phyloP scores from a whole-genome alignment of 1,140 invertebrate species.

The Alviniconcha marisindica region DNA sequence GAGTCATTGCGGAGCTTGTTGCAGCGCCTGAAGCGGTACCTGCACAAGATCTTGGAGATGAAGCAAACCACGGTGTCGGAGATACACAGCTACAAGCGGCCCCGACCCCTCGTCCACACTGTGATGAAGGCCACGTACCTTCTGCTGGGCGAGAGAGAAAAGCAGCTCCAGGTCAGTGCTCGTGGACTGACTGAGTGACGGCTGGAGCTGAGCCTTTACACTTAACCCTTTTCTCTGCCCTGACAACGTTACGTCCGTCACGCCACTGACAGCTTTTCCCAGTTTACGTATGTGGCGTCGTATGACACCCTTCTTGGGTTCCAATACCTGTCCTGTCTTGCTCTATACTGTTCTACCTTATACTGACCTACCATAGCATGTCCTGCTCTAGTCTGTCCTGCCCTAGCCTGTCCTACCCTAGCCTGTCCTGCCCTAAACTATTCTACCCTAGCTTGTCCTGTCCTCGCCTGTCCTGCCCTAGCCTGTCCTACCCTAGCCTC shows the following conservation, averaged over 20 bases:
- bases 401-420: too few relatives aligned
- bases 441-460: neutral
- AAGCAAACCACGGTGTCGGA: constrained; percentile 52
- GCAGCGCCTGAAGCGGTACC: constrained; percentile 42
- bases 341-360: too few relatives aligned
- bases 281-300: too few relatives aligned
- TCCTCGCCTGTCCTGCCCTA: neutral
- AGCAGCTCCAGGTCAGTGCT: constrained; percentile 44
- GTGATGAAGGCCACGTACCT: constrained; percentile 60
- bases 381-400: neutral
- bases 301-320: too few relatives aligned
- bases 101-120: constrained; percentile 51
- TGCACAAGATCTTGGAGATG: constrained; percentile 50
- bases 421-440: neutral
- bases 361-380: too few relatives aligned
- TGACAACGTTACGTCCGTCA: too few relatives aligned
- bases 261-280: too few relatives aligned
- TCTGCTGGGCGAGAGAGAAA: constrained; percentile 51
- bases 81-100: constrained; percentile 55
- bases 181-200: too few relatives aligned
- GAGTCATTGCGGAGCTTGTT: constrained; percentile 41
- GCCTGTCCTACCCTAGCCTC: too few relatives aligned
- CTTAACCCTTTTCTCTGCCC: too few relatives aligned
- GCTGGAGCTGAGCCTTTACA: too few relatives aligned
- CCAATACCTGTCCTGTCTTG: too few relatives aligned